Percentiles rank a stretch among this genome's conserved stretches.
Conservation (phyloP, 1,140 invertebrate species). For the Melipona quadrifasciata region DNA sequence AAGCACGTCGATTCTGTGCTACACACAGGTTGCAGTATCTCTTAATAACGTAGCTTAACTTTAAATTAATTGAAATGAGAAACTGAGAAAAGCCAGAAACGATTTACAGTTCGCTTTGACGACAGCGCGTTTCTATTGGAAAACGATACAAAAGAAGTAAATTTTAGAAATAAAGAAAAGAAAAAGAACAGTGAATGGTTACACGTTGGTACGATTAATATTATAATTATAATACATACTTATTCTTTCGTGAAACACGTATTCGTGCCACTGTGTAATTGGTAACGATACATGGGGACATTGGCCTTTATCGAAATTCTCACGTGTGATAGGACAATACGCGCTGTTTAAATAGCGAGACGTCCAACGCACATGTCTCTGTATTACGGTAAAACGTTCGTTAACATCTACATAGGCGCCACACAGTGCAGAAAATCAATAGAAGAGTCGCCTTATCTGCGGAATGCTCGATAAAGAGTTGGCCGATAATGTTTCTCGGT, state of each 20-base stretch:
- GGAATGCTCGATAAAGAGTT: constrained; percentile 62
- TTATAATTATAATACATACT: background rate
- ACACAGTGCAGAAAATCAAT: constrained; percentile 27
- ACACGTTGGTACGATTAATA: background rate
- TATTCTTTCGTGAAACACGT: background rate
- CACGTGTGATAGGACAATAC: background rate
- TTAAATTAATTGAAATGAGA: background rate
- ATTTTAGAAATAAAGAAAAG: background rate
- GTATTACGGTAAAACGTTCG: constrained; percentile 33
- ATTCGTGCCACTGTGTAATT: background rate
- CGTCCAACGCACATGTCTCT: constrained; percentile 21
- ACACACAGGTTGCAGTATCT: background rate
- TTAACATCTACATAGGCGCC: constrained; percentile 22
- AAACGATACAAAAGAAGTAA: background rate
- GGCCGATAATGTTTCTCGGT: constrained; percentile 55
- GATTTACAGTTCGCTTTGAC: background rate
- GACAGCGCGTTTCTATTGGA: background rate
- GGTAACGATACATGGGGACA: background rate
- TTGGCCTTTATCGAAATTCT: constrained; percentile 18
- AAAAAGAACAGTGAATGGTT: background rate
- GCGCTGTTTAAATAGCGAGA: constrained; percentile 13
- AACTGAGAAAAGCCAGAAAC: constrained; percentile 4
- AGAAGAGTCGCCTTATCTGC: constrained; percentile 53
- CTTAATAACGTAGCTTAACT: background rate
- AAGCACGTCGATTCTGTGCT: background rate